phyloP scores from a whole-genome alignment of 2,797 vertebrate species.

The Diplodus sargus region DNA sequence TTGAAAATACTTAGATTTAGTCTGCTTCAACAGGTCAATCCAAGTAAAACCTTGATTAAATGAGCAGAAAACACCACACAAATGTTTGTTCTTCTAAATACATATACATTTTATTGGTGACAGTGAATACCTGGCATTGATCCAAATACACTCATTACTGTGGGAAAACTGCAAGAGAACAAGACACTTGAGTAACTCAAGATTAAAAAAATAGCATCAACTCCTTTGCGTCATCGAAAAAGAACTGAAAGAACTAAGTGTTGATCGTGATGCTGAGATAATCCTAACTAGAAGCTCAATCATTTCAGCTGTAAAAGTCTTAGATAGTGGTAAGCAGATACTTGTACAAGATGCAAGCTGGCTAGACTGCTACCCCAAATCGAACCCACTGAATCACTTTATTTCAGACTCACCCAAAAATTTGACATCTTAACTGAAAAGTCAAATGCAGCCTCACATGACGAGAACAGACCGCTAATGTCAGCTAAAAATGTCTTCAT shows the following conservation, averaged over 20 bases:
- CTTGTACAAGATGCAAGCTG: constrained; percentile 58
- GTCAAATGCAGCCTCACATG: constrained; percentile 14
- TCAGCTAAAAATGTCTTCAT: constrained; percentile 45
- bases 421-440: constrained; percentile 21
- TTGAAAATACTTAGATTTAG: too few species aligned
- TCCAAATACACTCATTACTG: constrained; percentile 72
- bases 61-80: constrained; percentile 1
- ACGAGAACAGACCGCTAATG: constrained; percentile 27
- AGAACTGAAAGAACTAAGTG: constrained; percentile 41
- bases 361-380: constrained; percentile 49
- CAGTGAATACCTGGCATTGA: constrained; percentile 78
- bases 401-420: constrained; percentile 27
- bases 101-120: constrained; percentile 84
- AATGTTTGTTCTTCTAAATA: constrained; percentile 74
- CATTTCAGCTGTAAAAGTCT: constrained; percentile 49
- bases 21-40: neutral
- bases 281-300: constrained; percentile 64
- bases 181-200: constrained; percentile 60
- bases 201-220: constrained; percentile 5
- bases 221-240: constrained; percentile 28
- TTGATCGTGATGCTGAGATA: constrained; percentile 54
- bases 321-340: constrained; percentile 60
- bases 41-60: neutral
- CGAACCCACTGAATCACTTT: constrained; percentile 25
- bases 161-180: constrained; percentile 65